These are phyloP conservation scores for Caenorhabditis panamensis DNA, from an alignment of 2,888 invertebrate genomes.

Conservation along the genomic window DNA sequence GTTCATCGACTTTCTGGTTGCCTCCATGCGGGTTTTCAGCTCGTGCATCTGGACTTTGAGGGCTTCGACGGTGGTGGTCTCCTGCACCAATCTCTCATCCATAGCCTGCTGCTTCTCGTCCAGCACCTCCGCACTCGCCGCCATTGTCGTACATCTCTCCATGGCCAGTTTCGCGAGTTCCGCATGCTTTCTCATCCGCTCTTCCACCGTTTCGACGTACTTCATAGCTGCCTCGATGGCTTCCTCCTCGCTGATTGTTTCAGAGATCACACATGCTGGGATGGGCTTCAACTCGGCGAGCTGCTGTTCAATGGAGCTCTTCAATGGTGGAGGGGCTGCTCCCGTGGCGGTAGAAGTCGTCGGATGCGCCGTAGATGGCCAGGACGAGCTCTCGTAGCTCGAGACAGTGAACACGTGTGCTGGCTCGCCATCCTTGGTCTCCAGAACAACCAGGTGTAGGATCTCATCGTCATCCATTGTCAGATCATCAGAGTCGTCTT, in stretches of 20 bases:
- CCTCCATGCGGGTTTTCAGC: slow-evolving; percentile 36
- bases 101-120: slow-evolving; percentile 31
- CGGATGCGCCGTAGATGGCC: not conserved
- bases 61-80: slow-evolving; percentile 36
- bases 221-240: slow-evolving; percentile 36
- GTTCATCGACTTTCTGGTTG: slow-evolving; percentile 31
- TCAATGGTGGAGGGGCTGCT: not conserved
- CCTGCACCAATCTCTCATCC: slow-evolving; percentile 36
- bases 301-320: slow-evolving; percentile 16
- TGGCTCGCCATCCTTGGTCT: slow-evolving; percentile 6
- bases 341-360: not conserved
- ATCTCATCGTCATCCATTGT: slow-evolving; percentile 22
- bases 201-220: slow-evolving; percentile 31
- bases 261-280: slow-evolving; percentile 37
- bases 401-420: slow-evolving; percentile 27
- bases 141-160: slow-evolving; percentile 17
- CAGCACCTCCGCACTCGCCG: slow-evolving; percentile 16
- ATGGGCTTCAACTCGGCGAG: slow-evolving; percentile 26
- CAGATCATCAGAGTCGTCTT: not conserved
- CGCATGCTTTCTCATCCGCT: slow-evolving; percentile 26
- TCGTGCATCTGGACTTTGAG: slow-evolving; percentile 29
- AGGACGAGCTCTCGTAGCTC: not conserved
- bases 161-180: slow-evolving; percentile 12
- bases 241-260: slow-evolving; percentile 34
- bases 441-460: slow-evolving; percentile 43